Evolutionary conservation across 2,888 invertebrate species (phyloP).

Genomic region (Drosophila diplacantha): DNA sequence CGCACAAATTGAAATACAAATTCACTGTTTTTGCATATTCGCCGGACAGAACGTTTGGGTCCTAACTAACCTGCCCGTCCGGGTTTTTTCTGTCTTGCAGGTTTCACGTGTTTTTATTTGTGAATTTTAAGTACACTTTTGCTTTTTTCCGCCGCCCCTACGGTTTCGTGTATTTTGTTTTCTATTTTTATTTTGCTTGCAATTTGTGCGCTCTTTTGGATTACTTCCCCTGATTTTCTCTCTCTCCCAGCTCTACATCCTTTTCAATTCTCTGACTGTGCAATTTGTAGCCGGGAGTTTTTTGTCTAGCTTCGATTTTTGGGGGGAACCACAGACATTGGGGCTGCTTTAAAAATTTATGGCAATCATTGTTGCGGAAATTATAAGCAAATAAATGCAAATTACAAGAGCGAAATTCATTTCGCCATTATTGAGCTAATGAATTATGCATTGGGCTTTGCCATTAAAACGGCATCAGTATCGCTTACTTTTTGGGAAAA

Average conservation of each 20-base stretch:
- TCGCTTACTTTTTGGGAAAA: slow-evolving; percentile 28
- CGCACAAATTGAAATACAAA: slow-evolving; percentile 58
- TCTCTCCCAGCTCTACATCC: neutral
- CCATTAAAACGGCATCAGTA: slow-evolving; percentile 32
- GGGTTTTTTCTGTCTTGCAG: slow-evolving; percentile 18
- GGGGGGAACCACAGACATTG: slow-evolving; percentile 16
- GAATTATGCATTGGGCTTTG: slow-evolving; percentile 33
- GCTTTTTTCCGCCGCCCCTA: slow-evolving; percentile 10
- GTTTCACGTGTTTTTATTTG: slow-evolving; percentile 40
- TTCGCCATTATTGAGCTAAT: slow-evolving; percentile 29
- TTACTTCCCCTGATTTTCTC: slow-evolving; percentile 27
- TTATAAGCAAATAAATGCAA: slow-evolving; percentile 36
- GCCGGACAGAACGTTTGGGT: slow-evolving; percentile 28
- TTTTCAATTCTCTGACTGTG: slow-evolving; percentile 30
- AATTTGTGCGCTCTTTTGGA: slow-evolving; percentile 45
- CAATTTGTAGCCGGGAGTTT: slow-evolving; percentile 42
- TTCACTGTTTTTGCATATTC: slow-evolving; percentile 63
- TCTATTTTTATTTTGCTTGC: slow-evolving; percentile 24
- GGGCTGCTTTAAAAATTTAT: slow-evolving; percentile 27
- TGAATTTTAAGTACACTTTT: slow-evolving; percentile 48
- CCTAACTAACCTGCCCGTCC: slow-evolving; percentile 34
- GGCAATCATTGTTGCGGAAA: slow-evolving; percentile 27
- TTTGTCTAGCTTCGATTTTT: slow-evolving; percentile 16
- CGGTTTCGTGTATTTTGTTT: neutral
- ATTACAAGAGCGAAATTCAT: slow-evolving; percentile 26